Evolutionary conservation across 2,797 vertebrate species (phyloP), one percentile per base, ranked within the genome.

Genomic region (Xenopus petersii): DNA sequence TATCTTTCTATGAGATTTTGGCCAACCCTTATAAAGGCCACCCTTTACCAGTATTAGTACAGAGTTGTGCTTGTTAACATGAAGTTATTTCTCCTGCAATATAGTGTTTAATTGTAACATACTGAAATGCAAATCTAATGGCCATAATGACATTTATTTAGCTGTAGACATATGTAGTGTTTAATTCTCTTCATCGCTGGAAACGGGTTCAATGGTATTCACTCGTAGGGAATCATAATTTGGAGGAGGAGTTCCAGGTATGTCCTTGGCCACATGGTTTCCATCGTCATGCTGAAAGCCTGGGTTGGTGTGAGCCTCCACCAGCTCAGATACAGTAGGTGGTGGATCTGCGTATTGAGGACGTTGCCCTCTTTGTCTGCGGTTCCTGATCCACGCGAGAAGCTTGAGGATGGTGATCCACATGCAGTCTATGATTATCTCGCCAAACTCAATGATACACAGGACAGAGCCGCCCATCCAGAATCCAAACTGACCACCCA

Each of bases 401-500:
- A 88, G 0, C 2, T 87, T 81, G 51, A 93, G 87, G 3, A 91
- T 0, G 0, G 87, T 89, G 85, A 93, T 93, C 92, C 92, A 93
- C 51, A 93, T n/a, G 0, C 88, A 92, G 81, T 93, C 92, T 0
- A 93, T 92, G 80, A 93, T 83, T 81, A 93, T 93, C 77, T 93
- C 92, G 1, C 83, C 90, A 0, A 93, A 91, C 74, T 93, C 92
- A 0, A 93, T 89, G 79, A 93, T 87, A 81, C 92, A 93, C 66
- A 93, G 82, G 80, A 93, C 90, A 0, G 92, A 93, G 76, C 92
- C 92, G 0, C 92, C 92, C 92, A 93, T 93, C 92, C 92, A 93
- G 87, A 93, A 92, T 56, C 92, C 91, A 0, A 93, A 93, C 78
- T 93, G 92, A 6, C 92, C 92, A 0, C 92, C 92, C 67, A 93